Evolutionary conservation across 2,113 vertebrate species (phyloP).

Genomic region (Guaruba guarouba): DNA sequence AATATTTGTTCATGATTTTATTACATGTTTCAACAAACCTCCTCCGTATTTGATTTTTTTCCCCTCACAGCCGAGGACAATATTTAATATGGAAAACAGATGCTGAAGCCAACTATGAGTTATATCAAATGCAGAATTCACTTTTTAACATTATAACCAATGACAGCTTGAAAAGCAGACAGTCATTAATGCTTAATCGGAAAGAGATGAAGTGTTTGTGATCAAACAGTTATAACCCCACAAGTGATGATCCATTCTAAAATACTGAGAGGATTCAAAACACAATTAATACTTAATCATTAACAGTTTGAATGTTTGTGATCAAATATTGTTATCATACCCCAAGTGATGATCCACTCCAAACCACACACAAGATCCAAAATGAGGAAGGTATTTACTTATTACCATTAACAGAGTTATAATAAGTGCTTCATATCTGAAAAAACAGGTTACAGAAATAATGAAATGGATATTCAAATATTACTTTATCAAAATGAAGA

Average conservation of each 20-base stretch:
- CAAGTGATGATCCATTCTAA: neutral
- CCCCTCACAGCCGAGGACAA: neutral
- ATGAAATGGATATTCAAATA: neutral
- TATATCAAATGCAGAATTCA: neutral
- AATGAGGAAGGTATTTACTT: neutral
- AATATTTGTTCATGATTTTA: constrained; percentile 43
- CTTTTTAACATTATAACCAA: neutral
- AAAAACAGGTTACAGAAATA: neutral
- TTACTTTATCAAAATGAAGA: neutral
- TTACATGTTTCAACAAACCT: constrained; percentile 4
- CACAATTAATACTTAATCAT: neutral
- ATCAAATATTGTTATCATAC: neutral
- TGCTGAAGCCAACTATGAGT: neutral
- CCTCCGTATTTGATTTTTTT: neutral
- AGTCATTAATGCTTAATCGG: neutral
- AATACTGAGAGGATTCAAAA: neutral
- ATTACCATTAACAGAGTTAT: neutral
- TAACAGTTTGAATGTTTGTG: neutral
- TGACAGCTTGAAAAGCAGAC: neutral
- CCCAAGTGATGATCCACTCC: neutral
- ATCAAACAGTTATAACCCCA: neutral
- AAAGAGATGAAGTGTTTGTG: neutral
- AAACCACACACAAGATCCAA: neutral
- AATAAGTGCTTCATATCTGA: neutral
- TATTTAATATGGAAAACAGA: constrained; percentile 37